Evolutionary conservation across 2,888 invertebrate species (phyloP).

Genomic region (Mimumesa dahlbomi): DNA sequence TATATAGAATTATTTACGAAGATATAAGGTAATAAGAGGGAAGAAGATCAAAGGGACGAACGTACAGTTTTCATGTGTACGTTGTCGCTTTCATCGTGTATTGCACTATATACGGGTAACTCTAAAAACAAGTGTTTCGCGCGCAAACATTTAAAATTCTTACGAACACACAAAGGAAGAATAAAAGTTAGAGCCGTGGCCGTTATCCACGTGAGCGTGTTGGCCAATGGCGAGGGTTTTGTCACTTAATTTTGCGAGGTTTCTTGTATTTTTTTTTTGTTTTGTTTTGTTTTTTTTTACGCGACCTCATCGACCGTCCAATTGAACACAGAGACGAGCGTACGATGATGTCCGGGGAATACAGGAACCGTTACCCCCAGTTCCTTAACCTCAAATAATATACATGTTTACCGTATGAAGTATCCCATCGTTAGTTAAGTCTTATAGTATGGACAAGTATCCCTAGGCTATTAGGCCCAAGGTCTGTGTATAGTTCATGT

Average conservation of each 20-base stretch:
- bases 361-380: constrained; percentile 75
- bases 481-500: constrained; percentile 71
- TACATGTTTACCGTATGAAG: constrained; percentile 76
- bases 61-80: constrained; percentile 15
- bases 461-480: constrained; percentile 77
- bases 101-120: constrained; percentile 48
- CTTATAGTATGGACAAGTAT: constrained; percentile 80
- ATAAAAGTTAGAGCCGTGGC: constrained; percentile 5
- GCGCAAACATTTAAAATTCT: neutral
- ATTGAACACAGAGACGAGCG: constrained; percentile 70
- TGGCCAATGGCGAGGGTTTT: constrained; percentile 23
- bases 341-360: constrained; percentile 75
- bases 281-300: constrained; percentile 8
- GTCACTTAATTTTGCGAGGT: constrained; percentile 34
- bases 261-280: neutral
- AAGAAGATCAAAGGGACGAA: constrained; percentile 33
- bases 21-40: constrained; percentile 15
- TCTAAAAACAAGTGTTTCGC: constrained; percentile 8
- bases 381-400: constrained; percentile 76
- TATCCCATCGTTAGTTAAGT: constrained; percentile 79
- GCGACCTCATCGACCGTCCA: constrained; percentile 65
- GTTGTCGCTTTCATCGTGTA: constrained; percentile 24
- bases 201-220: constrained; percentile 7
- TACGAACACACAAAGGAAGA: constrained; percentile 13
- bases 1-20: constrained; percentile 6